phyloP scores from a whole-genome alignment of 64 coral and sea anemone species.

The Actinia equina region DNA sequence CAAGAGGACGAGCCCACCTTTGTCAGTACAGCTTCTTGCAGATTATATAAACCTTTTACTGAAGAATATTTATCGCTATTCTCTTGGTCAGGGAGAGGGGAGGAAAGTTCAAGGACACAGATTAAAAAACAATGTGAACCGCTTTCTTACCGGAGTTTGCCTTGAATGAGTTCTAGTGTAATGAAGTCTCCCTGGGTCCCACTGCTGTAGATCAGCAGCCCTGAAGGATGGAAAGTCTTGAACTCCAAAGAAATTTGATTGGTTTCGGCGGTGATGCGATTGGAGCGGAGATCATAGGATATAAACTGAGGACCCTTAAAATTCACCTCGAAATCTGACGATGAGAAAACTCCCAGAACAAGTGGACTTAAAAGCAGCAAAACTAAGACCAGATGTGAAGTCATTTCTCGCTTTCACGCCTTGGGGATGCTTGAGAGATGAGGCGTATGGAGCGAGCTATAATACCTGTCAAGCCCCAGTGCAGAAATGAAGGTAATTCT shows the following conservation, averaged over 20 bases:
- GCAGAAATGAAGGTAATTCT: conserved; percentile 7
- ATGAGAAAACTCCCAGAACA: background rate
- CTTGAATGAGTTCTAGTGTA: conserved; percentile 76
- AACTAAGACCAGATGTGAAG: conserved; percentile 20
- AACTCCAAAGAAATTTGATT: conserved; percentile 70
- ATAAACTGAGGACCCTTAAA: conserved; percentile 74
- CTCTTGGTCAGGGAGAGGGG: background rate
- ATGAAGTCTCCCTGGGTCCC: conserved; percentile 78
- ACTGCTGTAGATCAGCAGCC: conserved; percentile 59
- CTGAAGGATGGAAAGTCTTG: conserved; percentile 75
- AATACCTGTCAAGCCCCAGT: background rate
- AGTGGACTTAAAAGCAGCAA: conserved; percentile 5
- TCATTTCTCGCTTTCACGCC: conserved; percentile 35
- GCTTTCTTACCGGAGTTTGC: conserved; percentile 51
- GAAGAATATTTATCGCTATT: background rate
- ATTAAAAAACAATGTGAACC: background rate
- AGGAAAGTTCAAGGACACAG: background rate
- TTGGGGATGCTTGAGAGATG: background rate
- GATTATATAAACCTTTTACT: background rate
- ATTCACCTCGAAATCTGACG: conserved; percentile 37
- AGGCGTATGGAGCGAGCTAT: background rate
- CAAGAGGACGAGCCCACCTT: background rate
- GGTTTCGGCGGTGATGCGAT: conserved; percentile 24
- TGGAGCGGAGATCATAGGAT: conserved; percentile 67
- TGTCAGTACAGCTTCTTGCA: background rate